These are phyloP conservation scores for Stercorarius parasiticus DNA, from an alignment of 2,113 vertebrate species.

Conservation along the genomic window DNA sequence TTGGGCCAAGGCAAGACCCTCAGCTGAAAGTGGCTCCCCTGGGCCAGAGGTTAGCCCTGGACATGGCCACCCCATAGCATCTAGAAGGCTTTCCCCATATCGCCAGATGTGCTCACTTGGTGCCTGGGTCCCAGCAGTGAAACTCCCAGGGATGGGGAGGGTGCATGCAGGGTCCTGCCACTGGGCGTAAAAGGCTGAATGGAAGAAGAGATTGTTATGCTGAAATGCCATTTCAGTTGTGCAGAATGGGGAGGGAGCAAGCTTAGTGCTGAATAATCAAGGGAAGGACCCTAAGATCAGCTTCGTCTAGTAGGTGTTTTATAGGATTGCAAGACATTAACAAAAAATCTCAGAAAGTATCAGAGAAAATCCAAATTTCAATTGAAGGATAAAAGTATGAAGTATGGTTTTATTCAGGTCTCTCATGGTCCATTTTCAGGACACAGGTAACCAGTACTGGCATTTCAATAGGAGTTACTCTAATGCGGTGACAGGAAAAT, in stretches of 20 bases:
- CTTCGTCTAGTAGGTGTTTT: not conserved
- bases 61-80: fast-evolving
- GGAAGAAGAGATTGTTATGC: not conserved
- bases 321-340: not conserved
- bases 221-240: not conserved
- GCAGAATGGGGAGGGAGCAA: not conserved
- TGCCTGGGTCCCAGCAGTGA: not conserved
- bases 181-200: not conserved
- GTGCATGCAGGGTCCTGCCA: not conserved
- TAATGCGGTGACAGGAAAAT: not conserved
- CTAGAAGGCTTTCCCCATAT: not conserved
- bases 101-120: not conserved
- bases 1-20: not conserved
- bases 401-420: not conserved
- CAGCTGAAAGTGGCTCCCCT: not conserved
- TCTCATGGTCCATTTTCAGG: not conserved
- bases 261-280: not conserved
- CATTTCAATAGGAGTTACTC: not conserved
- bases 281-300: not conserved
- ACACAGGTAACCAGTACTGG: not conserved
- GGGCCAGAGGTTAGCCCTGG: not conserved
- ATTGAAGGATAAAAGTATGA: not conserved
- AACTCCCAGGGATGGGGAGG: not conserved
- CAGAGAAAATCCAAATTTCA: not conserved
- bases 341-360: not conserved